A percentile compares a stretch with the other conserved stretches of the same genome.
These are phyloP conservation scores for Heliconius ismenius DNA, from an alignment of 2,888 invertebrate genomes.

Conservation along the genomic window DNA sequence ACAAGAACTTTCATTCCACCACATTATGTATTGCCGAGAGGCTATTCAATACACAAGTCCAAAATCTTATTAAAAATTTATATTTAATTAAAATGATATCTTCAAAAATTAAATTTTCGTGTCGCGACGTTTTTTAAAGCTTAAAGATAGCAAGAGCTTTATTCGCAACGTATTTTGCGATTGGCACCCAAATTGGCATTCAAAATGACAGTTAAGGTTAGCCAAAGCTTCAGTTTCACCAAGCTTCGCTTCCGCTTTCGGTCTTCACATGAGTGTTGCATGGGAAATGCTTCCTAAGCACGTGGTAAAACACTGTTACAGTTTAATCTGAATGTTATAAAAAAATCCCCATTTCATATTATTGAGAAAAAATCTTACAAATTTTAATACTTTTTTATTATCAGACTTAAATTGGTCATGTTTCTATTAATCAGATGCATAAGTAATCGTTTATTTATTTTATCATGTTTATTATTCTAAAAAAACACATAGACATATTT, in stretches of 20 bases:
- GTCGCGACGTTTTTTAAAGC: neutral
- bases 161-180: slow-evolving; percentile 17
- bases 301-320: slow-evolving; percentile 45
- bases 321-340: neutral
- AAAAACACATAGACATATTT: slow-evolving; percentile 1
- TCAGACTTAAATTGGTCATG: neutral
- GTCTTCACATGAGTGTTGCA: slow-evolving; percentile 52
- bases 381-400: neutral
- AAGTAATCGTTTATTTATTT: neutral
- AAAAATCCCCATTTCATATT: neutral
- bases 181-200: slow-evolving; percentile 9
- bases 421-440: neutral
- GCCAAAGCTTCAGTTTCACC: slow-evolving; percentile 54
- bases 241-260: slow-evolving; percentile 60
- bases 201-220: slow-evolving; percentile 46
- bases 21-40: neutral
- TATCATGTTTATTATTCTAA: neutral
- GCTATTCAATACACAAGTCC: neutral
- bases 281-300: slow-evolving; percentile 50
- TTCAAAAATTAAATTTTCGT: no score
- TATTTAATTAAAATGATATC: neutral
- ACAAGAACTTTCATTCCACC: slow-evolving; percentile 1
- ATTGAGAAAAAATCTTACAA: neutral
- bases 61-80: neutral
- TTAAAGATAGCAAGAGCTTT: slow-evolving; percentile 24